Conservation (phyloP, 2,113 vertebrate genomes). For the Epinephelus fuscoguttatus region DNA sequence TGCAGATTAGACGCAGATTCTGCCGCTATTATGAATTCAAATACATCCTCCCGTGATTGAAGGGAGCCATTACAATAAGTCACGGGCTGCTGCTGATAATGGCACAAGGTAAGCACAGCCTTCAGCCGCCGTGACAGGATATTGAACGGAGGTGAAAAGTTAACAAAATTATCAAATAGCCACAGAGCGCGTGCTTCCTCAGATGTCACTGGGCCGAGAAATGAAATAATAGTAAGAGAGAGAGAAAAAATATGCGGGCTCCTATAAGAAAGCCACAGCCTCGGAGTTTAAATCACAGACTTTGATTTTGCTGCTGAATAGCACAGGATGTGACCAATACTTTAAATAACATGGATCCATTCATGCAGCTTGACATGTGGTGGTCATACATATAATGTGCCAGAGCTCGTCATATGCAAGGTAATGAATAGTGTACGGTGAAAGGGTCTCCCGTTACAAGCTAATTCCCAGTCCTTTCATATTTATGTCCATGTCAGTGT, state of each 20-base stretch:
- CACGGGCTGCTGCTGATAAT: slow-evolving; percentile 79
- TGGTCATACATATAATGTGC: background rate
- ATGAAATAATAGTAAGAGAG: slow-evolving; percentile 38
- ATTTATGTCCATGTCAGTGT: background rate
- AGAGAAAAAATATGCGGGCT: background rate
- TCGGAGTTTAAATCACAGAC: background rate
- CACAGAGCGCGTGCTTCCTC: slow-evolving; percentile 38
- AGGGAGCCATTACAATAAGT: slow-evolving; percentile 81
- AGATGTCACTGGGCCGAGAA: slow-evolving; percentile 45
- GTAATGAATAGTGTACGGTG: background rate
- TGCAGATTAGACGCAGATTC: slow-evolving; percentile 79
- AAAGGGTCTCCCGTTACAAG: slow-evolving; percentile 17
- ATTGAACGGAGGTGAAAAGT: slow-evolving; percentile 79
- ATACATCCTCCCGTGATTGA: slow-evolving; percentile 80
- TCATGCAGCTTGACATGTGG: background rate
- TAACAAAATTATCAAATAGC: slow-evolving; percentile 78
- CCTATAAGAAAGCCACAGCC: background rate
- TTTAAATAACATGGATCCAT: background rate
- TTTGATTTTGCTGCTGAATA: slow-evolving; percentile 5
- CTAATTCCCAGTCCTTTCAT: slow-evolving; percentile 3
- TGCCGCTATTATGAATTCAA: slow-evolving; percentile 79
- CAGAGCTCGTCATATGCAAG: background rate
- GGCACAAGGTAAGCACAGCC: slow-evolving; percentile 63
- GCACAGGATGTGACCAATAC: background rate
- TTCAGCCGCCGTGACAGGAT: slow-evolving; percentile 72